Percentiles rank a stretch among this genome's conserved stretches.
Evolutionary conservation across 2,888 invertebrate species (phyloP).

Genomic region (Dryocosmus kuriphilus): DNA sequence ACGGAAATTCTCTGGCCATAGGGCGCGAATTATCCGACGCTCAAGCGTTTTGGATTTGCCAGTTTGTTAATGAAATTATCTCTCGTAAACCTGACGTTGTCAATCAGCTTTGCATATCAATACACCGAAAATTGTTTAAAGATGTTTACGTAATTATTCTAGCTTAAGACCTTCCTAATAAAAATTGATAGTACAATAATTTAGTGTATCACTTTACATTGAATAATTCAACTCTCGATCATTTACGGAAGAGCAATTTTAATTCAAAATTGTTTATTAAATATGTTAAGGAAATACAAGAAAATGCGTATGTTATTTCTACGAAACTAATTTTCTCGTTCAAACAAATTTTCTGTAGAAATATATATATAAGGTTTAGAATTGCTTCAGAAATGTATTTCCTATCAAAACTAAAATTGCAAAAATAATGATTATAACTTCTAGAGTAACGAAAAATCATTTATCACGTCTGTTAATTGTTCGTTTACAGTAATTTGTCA

Average conservation of each 20-base stretch:
- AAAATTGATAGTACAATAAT: not conserved
- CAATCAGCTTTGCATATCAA: slow-evolving; percentile 29
- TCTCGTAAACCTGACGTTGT: not conserved
- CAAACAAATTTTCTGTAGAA: too few relatives aligned
- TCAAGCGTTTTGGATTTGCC: not conserved
- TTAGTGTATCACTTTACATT: not conserved
- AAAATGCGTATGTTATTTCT: too few relatives aligned
- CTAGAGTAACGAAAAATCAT: too few relatives aligned
- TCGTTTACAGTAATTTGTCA: not conserved
- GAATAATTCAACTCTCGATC: not conserved
- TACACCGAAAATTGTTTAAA: not conserved
- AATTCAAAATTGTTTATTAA: not conserved
- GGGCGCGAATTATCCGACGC: slow-evolving; percentile 12
- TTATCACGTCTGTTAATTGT: not conserved
- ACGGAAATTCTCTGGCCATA: slow-evolving; percentile 7
- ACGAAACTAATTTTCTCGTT: too few relatives aligned
- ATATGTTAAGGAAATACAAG: not conserved
- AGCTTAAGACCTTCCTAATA: not conserved
- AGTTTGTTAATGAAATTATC: slow-evolving; percentile 20
- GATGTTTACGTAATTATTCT: too few relatives aligned
- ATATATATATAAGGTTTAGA: not conserved
- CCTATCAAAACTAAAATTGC: too few relatives aligned
- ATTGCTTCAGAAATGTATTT: not conserved
- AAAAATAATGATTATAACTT: too few relatives aligned
- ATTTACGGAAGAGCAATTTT: not conserved